Evolutionary conservation across 2,113 vertebrate genomes (phyloP), one percentile per base, ranked within the genome.

Genomic region (Okapia johnstoni): DNA sequence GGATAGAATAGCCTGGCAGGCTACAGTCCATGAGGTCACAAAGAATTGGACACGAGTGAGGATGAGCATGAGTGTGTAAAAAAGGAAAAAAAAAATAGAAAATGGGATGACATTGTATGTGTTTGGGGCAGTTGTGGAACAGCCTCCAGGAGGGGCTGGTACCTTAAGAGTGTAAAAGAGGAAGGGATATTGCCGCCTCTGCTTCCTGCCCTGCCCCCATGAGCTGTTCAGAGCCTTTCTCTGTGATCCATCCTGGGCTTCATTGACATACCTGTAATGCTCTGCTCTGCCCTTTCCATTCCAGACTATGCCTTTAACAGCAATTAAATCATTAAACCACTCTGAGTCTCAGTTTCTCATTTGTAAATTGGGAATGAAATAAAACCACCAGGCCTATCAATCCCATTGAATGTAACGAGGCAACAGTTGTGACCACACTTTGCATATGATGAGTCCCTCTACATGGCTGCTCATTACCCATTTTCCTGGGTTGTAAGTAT

Each of bases 121-220:
- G 8, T 16, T 40, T 28, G 19, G 3, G 9, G 28, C 6, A 17
- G 46, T 7, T 55, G 9, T 30, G 77, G 30, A n/a, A 57, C 25
- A 46, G 21, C 3, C 15, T 13, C 3, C 13, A 10, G 3, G n/a
- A 50, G 10, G 28, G 2, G 11, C 19, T 26, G 19, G 7, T 36
- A 10, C 5, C 2, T 33, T 16, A 9, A 1, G 2, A 3, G 6
- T 6, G 10, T 12, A 14, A n/a, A 73, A 15, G 10, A n/a, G 19
- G 5, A 30, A 46, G 14, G 6, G 5, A 11, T 0, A 5, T 17
- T 11, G 54, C 10, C 28, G 1, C 9, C 46, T 33, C 30, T 10
- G 1, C 57, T n/a, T 30, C 60, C 8, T 8, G 16, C 33, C 3
- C 2, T n/a, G 66, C 40, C 28, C 14, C 1, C 7, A 1, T 21